These are phyloP conservation scores for Hycleus phaleratus DNA, from an alignment of 1,140 invertebrate species.

Conservation along the genomic window DNA sequence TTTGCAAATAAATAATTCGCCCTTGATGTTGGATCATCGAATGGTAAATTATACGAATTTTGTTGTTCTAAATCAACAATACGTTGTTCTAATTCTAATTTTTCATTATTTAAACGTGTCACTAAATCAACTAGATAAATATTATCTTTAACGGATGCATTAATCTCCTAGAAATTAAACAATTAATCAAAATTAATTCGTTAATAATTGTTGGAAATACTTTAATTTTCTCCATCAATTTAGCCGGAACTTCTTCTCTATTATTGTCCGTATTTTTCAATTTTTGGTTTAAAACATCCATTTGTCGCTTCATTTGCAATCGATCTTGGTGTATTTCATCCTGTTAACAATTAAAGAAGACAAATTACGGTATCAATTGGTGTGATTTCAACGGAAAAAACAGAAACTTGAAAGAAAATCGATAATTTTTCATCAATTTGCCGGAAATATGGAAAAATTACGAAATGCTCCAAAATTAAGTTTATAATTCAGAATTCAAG, in stretches of 20 bases:
- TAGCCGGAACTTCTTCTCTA: slow-evolving; percentile 36
- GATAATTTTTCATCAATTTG: too few relatives aligned
- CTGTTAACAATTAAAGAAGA: slow-evolving; percentile 18
- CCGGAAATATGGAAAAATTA: too few relatives aligned
- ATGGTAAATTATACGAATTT: slow-evolving; percentile 16
- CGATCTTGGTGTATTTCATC: slow-evolving; percentile 36
- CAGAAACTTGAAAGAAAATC: too few relatives aligned
- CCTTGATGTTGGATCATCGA: slow-evolving; percentile 22
- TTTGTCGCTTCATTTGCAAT: slow-evolving; percentile 25
- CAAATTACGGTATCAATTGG: too few relatives aligned
- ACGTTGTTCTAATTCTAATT: slow-evolving; percentile 40
- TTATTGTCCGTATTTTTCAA: slow-evolving; percentile 20
- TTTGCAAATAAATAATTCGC: slow-evolving; percentile 62
- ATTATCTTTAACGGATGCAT: slow-evolving; percentile 45
- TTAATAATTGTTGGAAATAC: too few relatives aligned
- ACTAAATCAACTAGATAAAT: slow-evolving; percentile 45
- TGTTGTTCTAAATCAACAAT: slow-evolving; percentile 37
- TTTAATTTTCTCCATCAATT: slow-evolving; percentile 45
- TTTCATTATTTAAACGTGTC: slow-evolving; percentile 42
- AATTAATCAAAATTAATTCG: background rate
- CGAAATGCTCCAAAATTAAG: too few relatives aligned
- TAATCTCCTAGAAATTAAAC: slow-evolving; percentile 42
- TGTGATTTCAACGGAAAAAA: too few relatives aligned
- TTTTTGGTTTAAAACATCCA: slow-evolving; percentile 22
- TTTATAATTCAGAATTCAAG: too few relatives aligned